Conservation (phyloP, 2,797 vertebrate species). For the Sardinella longiceps region DNA sequence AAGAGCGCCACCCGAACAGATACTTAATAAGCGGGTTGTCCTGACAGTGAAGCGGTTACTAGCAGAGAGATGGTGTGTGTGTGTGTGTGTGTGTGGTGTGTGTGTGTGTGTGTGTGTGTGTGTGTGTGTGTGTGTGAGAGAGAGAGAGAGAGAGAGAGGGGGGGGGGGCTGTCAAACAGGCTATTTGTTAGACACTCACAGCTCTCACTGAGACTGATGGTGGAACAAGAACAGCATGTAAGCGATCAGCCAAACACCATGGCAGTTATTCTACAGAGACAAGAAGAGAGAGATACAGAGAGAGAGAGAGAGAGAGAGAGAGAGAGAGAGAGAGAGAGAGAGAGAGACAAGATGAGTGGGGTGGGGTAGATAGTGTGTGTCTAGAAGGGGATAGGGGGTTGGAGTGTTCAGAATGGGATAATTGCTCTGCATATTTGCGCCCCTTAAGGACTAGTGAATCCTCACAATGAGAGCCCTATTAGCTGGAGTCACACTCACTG, state of each 20-base stretch:
- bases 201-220: not conserved
- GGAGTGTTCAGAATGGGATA: not conserved
- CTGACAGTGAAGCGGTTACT: not conserved
- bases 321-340: not conserved
- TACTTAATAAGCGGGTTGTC: not conserved
- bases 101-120: no score
- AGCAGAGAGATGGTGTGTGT: no score
- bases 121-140: no score
- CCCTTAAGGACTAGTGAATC: not conserved
- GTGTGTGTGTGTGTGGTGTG: no score
- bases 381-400: no score
- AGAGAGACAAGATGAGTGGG: not conserved
- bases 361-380: not conserved
- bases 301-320: not conserved
- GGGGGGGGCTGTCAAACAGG: not conserved
- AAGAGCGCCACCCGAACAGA: not conserved
- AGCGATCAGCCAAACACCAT: not conserved
- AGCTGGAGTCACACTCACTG: not conserved
- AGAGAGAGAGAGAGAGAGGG: no score
- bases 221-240: not conserved
- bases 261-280: not conserved
- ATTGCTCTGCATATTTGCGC: not conserved
- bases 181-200: not conserved
- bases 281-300: not conserved
- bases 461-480: not conserved